Evolutionary conservation across 2,888 invertebrate species (phyloP).

Genomic region (Bombylius major): DNA sequence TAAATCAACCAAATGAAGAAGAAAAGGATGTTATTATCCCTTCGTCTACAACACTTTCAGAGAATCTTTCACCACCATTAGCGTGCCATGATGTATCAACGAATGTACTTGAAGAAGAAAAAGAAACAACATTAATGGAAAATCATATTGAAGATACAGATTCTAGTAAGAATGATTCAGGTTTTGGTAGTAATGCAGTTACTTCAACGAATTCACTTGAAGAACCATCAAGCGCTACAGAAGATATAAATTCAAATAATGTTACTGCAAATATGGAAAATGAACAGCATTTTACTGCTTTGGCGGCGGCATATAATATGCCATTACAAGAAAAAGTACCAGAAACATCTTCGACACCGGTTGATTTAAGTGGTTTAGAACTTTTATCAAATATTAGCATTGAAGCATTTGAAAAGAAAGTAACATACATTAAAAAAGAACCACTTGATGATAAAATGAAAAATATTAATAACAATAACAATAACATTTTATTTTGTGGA

Average conservation of each 20-base stretch:
- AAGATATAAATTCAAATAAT: neutral
- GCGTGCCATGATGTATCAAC: slow-evolving; percentile 12
- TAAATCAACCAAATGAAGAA: neutral
- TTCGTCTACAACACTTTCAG: slow-evolving; percentile 5
- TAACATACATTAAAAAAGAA: slow-evolving; percentile 31
- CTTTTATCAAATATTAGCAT: slow-evolving; percentile 71
- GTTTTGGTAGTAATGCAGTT: slow-evolving; percentile 15
- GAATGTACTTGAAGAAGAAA: slow-evolving; percentile 3
- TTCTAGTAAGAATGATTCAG: slow-evolving; percentile 10
- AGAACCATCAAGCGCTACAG: slow-evolving; percentile 2
- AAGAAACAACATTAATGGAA: slow-evolving; percentile 1
- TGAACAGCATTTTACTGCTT: neutral
- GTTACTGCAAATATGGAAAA: neutral
- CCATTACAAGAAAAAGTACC: neutral
- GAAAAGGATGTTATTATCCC: slow-evolving; percentile 4
- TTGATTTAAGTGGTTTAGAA: slow-evolving; percentile 70
- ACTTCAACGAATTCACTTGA: slow-evolving; percentile 15
- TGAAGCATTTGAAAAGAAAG: slow-evolving; percentile 46
- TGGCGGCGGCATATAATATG: neutral
- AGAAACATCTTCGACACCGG: slow-evolving; percentile 25
- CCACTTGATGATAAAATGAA: slow-evolving; percentile 13
- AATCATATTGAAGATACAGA: neutral
- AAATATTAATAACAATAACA: neutral
- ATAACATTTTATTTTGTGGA: too few species aligned
- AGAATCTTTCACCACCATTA: slow-evolving; percentile 1